Evolutionary conservation across 2,888 invertebrate genomes (phyloP), one percentile per base, ranked within the genome.

Genomic region (Ormyrus pomaceus): DNA sequence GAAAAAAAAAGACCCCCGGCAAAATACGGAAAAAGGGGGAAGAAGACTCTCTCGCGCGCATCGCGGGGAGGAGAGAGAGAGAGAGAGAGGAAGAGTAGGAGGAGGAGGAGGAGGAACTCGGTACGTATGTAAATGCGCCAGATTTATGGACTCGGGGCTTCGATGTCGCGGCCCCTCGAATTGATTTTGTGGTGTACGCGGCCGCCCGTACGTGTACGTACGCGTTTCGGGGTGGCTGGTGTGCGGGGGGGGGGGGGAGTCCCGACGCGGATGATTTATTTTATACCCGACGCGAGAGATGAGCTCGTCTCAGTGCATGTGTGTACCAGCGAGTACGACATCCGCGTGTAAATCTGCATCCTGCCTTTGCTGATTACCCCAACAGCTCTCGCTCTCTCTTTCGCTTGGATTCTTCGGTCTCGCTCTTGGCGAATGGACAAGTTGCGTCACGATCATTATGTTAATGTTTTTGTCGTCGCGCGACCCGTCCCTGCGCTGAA

Each of bases 261-360:
- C 53, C 73, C 70, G 66, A 58, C 71, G 48, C 71, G 71, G 58
- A 77, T 77, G 77, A 77, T 77, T 77, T 77, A 77, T 77, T 77
- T 77, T 71, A 71, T 77, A 65, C 71, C 65, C 71, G 46, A 58
- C 65, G 46, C 65, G 65, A 71, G 34, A 34, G 77, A 77, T 77
- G 77, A 77, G 71, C 51, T 59, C 64, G 65, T 66, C 66, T 75
- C 68, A 13, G 46, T 51, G 19, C 45, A 6, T 34, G 55, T 56
- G n/a, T 8, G 61, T 11, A 48, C 53, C 51, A 13, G 75, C n/a
- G 65, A 34, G 34, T 13, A 64, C 80, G 61, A 73, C 77, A 73
- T 77, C 76, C 76, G 75, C 75, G 80, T 77, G 62, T 77, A 80
- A 72, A 72, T 71, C 66, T 80, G 76, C 80, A 77, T 77, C 77